Evolutionary conservation across 2,888 invertebrate species (phyloP), one percentile per base, ranked within the genome.

Genomic region (Cetonia aurata): DNA sequence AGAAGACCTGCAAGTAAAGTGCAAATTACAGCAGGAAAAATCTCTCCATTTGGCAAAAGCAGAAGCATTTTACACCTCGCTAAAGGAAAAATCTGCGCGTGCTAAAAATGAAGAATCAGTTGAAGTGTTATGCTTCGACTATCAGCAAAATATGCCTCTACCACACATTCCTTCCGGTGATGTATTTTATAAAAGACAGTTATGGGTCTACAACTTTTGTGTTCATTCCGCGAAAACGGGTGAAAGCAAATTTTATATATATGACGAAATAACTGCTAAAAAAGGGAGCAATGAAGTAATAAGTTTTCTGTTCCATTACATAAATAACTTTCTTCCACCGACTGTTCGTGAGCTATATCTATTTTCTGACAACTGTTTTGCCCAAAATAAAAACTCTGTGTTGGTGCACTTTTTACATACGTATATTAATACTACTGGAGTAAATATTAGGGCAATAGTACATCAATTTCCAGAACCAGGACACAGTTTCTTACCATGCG

Each of bases 71-170:
- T 48, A 48, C 48, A 48, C 48, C 3, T 48, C 48, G 3, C 48
- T 48, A 48, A 48, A 8, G 8, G 17, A 48, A 48, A 48, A 13
- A 48, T 48, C 8, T 48, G 48, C 8, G 4, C 48, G 10, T 9
- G 52, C 52, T n/a, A 19, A 52, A 52, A n/a, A 52, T 33, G 33
- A 33, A 33, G 33, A 3, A 33, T 33, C 6, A 6, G 69, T 74
- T 42, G 75, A 76, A 31, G 74, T 74, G 33, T 37, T 77, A 25
- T 67, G 67, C 60, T 77, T 76, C 73, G 75, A 76, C 50, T 77
- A 59, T 50, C 75, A 74, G 62, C 77, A 78, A 57, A 78, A 78
- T 59, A 53, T 53, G 73, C 74, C 19, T n/a, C 25, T 53, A 53
- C 53, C 53, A 2, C 53, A 31, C 25, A 25, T 53, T 53, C 31